These are phyloP conservation scores for Caerostris extrusa DNA, from an alignment of 1,140 invertebrate genomes.

Conservation along the genomic window DNA sequence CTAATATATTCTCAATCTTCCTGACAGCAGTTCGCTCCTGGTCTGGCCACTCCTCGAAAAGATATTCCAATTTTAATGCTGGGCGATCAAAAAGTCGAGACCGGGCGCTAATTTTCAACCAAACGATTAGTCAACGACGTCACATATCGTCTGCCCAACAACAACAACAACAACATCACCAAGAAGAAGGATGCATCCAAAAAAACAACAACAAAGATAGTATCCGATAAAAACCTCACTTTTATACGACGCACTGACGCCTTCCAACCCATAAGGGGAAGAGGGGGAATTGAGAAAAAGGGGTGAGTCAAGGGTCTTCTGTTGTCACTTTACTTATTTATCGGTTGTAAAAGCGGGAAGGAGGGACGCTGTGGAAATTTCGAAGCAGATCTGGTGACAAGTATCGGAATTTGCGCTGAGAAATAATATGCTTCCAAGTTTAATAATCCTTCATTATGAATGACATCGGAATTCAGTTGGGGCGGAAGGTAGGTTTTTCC, in stretches of 20 bases:
- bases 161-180: neutral
- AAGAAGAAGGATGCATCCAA: neutral
- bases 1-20: no score
- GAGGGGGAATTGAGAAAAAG: neutral
- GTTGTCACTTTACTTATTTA: slow-evolving; percentile 29
- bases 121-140: no score
- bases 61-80: no score
- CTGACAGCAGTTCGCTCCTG: no score
- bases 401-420: neutral
- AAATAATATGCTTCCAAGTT: neutral
- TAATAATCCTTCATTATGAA: neutral
- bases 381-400: neutral
- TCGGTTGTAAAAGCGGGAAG: neutral
- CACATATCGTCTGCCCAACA: no score
- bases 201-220: slow-evolving; percentile 9
- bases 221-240: slow-evolving; percentile 28
- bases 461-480: neutral
- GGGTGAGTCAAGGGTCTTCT: neutral
- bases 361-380: neutral
- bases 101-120: no score
- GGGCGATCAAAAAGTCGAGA: no score
- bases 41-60: no score
- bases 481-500: neutral
- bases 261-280: neutral
- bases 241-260: neutral